These are phyloP conservation scores for Umimayanthus chanpuru DNA, from an alignment of 92 coral and sea anemone genomes.

Conservation along the genomic window DNA sequence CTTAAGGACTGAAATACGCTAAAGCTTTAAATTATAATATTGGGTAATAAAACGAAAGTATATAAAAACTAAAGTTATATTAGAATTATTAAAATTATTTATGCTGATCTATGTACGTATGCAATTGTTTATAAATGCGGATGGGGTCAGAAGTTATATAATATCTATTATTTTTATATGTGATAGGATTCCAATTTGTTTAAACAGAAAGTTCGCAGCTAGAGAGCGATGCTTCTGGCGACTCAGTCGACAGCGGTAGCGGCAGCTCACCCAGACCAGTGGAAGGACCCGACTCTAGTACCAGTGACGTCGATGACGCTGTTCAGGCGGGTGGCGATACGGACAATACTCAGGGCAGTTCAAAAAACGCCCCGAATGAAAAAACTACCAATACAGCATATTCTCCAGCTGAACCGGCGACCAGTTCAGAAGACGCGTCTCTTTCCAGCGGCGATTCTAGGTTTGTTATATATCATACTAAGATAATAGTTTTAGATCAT, in stretches of 20 bases:
- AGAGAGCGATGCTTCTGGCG: slow-evolving; percentile 22
- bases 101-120: too few species aligned
- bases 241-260: not conserved
- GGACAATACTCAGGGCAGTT: not conserved
- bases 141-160: too few species aligned
- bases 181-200: not conserved
- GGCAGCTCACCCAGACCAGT: not conserved
- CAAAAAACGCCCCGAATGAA: not conserved
- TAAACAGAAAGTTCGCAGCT: slow-evolving; percentile 30
- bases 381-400: not conserved
- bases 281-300: not conserved
- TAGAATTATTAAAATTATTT: too few species aligned
- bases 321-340: not conserved
- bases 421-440: not conserved
- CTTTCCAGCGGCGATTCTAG: not conserved
- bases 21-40: too few species aligned
- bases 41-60: too few species aligned
- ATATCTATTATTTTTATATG: too few species aligned
- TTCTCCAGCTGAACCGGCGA: not conserved
- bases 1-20: too few species aligned
- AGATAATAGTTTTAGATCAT: too few species aligned
- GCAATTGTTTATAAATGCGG: too few species aligned
- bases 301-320: not conserved
- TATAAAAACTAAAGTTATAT: too few species aligned
- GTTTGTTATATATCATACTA: not conserved